These are phyloP conservation scores for Microplitis mediator DNA, from an alignment of 1,140 invertebrate species.

Conservation along the genomic window DNA sequence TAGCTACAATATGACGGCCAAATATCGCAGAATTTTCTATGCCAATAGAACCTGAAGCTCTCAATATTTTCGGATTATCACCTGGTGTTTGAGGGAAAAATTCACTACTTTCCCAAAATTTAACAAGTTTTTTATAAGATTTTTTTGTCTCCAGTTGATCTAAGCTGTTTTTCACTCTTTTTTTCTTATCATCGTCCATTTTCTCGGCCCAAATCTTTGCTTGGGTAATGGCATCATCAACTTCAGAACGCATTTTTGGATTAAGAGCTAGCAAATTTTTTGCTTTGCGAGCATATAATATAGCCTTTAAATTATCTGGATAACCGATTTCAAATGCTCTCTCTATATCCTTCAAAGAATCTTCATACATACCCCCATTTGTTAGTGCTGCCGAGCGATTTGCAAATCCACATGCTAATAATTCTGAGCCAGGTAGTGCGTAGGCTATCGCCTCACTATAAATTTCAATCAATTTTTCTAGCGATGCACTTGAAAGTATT, in stretches of 20 bases:
- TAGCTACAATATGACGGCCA: too few species aligned
- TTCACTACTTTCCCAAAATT: neutral
- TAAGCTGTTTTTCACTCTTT: neutral
- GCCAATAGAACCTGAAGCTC: too few species aligned
- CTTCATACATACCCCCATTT: slow-evolving; percentile 3
- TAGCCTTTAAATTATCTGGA: slow-evolving; percentile 9
- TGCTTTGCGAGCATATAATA: slow-evolving; percentile 4
- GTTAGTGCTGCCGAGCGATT: slow-evolving; percentile 16
- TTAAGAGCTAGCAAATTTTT: neutral
- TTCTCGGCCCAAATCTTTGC: neutral
- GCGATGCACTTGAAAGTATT: too few species aligned
- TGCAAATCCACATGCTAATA: slow-evolving; percentile 12
- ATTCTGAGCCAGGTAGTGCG: slow-evolving; percentile 4
- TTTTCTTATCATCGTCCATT: neutral
- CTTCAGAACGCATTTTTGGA: neutral
- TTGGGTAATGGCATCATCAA: neutral
- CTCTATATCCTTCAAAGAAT: slow-evolving; percentile 22
- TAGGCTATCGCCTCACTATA: too few species aligned
- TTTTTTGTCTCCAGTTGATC: neutral
- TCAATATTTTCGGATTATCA: slow-evolving; percentile 8
- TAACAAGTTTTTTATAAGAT: neutral
- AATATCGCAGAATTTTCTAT: too few species aligned
- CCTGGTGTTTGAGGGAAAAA: neutral
- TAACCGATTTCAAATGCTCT: slow-evolving; percentile 3
- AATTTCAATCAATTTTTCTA: too few species aligned